A percentile compares a stretch with the other conserved stretches of the same genome.
Evolutionary conservation across 1,140 invertebrate species (phyloP).

Genomic region (Protaetia brevitarsis): DNA sequence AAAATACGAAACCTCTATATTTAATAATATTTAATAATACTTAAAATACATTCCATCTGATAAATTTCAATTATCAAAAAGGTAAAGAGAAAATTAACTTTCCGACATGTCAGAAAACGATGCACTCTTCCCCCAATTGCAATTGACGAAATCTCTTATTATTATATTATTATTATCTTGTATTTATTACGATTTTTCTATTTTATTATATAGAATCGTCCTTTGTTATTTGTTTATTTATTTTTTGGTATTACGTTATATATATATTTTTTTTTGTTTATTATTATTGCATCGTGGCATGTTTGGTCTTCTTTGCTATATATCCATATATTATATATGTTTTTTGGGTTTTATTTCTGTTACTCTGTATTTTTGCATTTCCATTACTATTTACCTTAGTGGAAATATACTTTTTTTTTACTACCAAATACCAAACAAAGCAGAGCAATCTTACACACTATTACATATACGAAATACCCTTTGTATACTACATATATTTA

Average conservation of each 20-base stretch:
- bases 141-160: slow-evolving; percentile 45
- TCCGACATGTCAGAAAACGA: slow-evolving; percentile 19
- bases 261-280: slow-evolving; percentile 17
- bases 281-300: slow-evolving; percentile 26
- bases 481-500: no score
- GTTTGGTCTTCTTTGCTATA: slow-evolving; percentile 17
- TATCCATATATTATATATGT: no score
- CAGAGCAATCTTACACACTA: slow-evolving; percentile 14
- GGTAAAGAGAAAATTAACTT: no score
- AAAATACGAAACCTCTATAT: neutral
- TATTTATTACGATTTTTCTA: slow-evolving; percentile 23
- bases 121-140: slow-evolving; percentile 39
- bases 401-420: neutral
- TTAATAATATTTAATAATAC: no score
- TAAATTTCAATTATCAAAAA: no score
- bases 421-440: neutral
- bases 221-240: slow-evolving; percentile 2
- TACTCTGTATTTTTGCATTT: neutral
- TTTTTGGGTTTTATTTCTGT: slow-evolving; percentile 18
- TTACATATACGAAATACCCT: no score
- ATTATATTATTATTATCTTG: slow-evolving; percentile 33
- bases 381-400: no score
- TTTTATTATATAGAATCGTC: neutral
- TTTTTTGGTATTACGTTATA: neutral
- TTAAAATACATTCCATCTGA: no score